These are phyloP conservation scores for Crotalus adamanteus DNA, from an alignment of 2,797 vertebrate species.

Conservation along the genomic window DNA sequence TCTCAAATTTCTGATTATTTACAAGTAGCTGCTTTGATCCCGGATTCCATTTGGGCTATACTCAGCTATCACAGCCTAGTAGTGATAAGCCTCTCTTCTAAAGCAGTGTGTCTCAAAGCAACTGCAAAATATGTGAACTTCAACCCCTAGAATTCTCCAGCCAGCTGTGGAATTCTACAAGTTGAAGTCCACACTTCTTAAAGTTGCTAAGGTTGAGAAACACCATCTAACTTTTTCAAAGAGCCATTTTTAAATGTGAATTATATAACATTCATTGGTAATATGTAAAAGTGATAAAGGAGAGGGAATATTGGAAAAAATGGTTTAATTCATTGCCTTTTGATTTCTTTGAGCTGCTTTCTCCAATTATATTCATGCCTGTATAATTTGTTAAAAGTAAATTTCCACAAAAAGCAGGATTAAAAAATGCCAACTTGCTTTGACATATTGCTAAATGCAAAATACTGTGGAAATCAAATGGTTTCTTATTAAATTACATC, in stretches of 20 bases:
- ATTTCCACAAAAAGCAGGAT: not conserved
- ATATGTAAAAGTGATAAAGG: not conserved
- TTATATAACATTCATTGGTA: not conserved
- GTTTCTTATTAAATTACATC: not conserved
- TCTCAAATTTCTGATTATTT: not conserved
- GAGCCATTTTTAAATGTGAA: not conserved
- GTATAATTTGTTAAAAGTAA: not conserved
- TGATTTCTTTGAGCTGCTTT: not conserved
- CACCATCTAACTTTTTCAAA: not conserved
- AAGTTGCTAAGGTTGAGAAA: not conserved
- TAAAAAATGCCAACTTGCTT: not conserved
- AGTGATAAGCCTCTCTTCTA: not conserved
- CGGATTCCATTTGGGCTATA: not conserved
- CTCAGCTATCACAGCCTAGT: not conserved
- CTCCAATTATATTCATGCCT: not conserved
- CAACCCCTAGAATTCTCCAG: not conserved
- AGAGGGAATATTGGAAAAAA: not conserved
- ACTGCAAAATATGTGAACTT: not conserved
- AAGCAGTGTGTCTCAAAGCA: not conserved
- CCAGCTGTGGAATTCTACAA: not conserved
- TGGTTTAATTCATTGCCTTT: not conserved
- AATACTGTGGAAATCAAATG: not conserved
- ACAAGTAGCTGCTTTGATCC: not conserved
- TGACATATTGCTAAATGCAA: not conserved
- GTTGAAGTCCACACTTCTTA: not conserved